Evolutionary conservation across 2,113 vertebrate genomes (phyloP), one percentile per base, ranked within the genome.

Genomic region (Corythornis cristatus): DNA sequence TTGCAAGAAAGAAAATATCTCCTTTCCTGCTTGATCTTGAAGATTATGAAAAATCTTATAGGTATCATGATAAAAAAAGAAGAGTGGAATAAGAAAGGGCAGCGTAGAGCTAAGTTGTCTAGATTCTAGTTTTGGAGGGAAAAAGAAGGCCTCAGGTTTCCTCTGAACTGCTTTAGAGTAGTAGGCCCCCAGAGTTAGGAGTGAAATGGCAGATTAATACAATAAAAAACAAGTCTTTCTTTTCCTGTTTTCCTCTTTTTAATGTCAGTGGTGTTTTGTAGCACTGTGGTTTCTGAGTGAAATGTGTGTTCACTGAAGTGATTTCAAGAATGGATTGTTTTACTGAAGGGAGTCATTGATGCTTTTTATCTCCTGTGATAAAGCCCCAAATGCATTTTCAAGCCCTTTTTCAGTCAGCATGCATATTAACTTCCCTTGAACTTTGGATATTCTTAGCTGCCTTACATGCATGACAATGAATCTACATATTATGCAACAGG

Each of bases 401-500:
- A 88, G 74, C 9, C 9, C 28, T 18, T 45, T 89, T 84, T 79
- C 17, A 60, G 26, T 46, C 64, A 90, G 50, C 11, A 14, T 81
- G 40, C 45, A 22, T 76, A 84, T 84, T 61, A 88, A 62, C 33
- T 91, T 93, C 21, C 15, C 73, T 87, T 89, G 82, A 95, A 79
- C 82, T 79, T 72, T 35, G 76, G 81, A 37, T 96, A 93, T 92
- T 96, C 87, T 94, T 87, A 85, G 89, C 75, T 6, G 15, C 9
- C 18, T 88, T 93, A 79, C 83, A 82, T 79, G 66, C 77, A 92
- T 84, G 80, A 80, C 58, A 92, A 71, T 85, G 56, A 94, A 94
- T 90, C 88, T 90, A 66, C 81, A 90, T 86, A 79, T 95, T 95
- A 95, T 95, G 83, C 93, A 95, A 90, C 74, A 91, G 65, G 72